These are phyloP conservation scores for Drosophila falleni DNA, from an alignment of 2,888 invertebrate genomes.

Conservation along the genomic window DNA sequence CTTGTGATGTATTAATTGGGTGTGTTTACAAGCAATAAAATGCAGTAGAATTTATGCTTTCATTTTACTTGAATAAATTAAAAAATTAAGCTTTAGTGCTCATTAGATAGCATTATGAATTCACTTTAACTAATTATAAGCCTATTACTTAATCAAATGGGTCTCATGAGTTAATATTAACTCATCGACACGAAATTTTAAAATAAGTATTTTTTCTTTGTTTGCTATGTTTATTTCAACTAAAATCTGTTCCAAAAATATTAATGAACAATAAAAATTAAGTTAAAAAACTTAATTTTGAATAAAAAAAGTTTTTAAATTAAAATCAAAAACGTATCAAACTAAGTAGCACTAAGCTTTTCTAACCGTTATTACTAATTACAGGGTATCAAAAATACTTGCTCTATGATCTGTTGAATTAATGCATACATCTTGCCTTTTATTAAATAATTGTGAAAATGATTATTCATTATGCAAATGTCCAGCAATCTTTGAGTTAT, in stretches of 20 bases:
- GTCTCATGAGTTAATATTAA: too few relatives aligned
- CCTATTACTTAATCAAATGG: neutral
- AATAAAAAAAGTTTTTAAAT: too few relatives aligned
- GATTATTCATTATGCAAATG: slow-evolving; percentile 1
- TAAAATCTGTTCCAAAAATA: too few relatives aligned
- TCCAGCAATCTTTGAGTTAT: neutral
- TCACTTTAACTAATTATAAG: slow-evolving; percentile 13
- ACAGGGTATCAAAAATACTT: neutral
- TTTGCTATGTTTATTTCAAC: too few relatives aligned
- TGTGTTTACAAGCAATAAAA: slow-evolving; percentile 2
- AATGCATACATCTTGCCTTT: neutral
- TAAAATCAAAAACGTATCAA: too few relatives aligned
- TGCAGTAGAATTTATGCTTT: neutral
- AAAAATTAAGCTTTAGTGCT: neutral
- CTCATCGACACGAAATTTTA: too few relatives aligned
- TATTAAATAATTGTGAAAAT: neutral
- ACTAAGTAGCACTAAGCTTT: too few relatives aligned
- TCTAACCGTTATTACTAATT: neutral
- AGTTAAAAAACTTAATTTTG: too few relatives aligned
- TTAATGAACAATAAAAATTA: too few relatives aligned
- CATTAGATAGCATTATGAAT: slow-evolving; percentile 12
- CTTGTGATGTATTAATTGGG: neutral
- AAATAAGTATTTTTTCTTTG: too few relatives aligned
- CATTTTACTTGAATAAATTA: neutral
- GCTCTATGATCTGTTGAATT: neutral